These are phyloP conservation scores for Euschistus heros DNA, from an alignment of 1,140 invertebrate species.

Conservation along the genomic window DNA sequence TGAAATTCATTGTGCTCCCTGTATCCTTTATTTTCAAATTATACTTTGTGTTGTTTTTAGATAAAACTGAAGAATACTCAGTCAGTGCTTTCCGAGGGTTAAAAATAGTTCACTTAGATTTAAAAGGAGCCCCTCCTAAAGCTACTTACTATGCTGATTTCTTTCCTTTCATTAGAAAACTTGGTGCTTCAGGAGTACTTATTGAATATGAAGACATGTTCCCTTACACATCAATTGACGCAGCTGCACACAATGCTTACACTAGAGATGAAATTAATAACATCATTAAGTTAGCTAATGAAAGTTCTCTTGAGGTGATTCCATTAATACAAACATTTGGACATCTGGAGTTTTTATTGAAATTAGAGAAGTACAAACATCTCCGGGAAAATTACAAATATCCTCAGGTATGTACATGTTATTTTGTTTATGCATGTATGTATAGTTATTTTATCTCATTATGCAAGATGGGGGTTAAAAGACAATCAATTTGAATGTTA, in stretches of 20 bases:
- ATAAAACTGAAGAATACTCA: background rate
- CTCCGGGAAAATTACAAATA: conserved; percentile 39
- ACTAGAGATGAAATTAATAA: conserved; percentile 27
- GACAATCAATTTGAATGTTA: background rate
- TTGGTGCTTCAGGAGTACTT: conserved; percentile 42
- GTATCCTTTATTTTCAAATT: background rate
- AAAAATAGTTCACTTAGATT: conserved; percentile 30
- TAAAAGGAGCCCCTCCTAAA: conserved; percentile 40
- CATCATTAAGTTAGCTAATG: conserved; percentile 21
- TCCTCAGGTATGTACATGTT: conserved; percentile 27
- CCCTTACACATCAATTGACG: conserved; percentile 36
- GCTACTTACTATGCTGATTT: conserved; percentile 39
- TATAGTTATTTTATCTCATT: background rate
- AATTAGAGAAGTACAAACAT: conserved; percentile 42
- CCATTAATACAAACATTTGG: conserved; percentile 63
- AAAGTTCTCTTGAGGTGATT: conserved; percentile 41
- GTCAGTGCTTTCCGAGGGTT: conserved; percentile 13
- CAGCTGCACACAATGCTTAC: conserved; percentile 38
- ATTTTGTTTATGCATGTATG: background rate
- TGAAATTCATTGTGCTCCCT: background rate
- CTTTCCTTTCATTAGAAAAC: conserved; percentile 42
- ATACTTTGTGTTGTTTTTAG: background rate
- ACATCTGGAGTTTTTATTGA: conserved; percentile 54
- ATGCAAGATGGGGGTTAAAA: background rate
- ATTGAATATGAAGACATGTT: conserved; percentile 48